These are phyloP conservation scores for Micropterix aruncella DNA, from an alignment of 2,888 invertebrate genomes.

Conservation along the genomic window DNA sequence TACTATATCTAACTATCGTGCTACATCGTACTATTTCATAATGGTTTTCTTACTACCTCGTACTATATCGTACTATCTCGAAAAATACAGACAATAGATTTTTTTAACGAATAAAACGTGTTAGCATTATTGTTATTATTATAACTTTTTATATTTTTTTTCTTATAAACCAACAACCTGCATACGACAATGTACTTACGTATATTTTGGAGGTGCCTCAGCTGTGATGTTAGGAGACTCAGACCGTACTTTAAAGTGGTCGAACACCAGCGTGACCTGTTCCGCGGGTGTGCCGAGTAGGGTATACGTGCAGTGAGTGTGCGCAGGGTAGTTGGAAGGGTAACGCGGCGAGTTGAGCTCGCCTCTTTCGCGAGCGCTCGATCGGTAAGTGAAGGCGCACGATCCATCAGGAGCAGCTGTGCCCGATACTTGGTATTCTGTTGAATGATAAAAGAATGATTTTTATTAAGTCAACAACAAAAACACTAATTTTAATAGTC, in stretches of 20 bases:
- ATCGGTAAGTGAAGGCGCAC: conserved; percentile 84
- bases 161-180: no score
- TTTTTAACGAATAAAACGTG: no score
- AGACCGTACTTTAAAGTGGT: conserved; percentile 80
- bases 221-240: conserved; percentile 65
- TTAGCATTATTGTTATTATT: no score
- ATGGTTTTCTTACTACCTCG: no score
- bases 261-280: conserved; percentile 82
- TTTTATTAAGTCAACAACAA: conserved; percentile 25
- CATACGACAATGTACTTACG: conserved; percentile 2
- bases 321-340: conserved; percentile 93
- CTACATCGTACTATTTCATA: no score
- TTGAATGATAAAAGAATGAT: no score
- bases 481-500: conserved; percentile 2
- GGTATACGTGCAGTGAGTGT: conserved; percentile 86
- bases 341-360: conserved; percentile 93
- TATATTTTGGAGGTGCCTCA: conserved; percentile 26
- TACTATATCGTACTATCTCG: no score
- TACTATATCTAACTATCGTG: no score
- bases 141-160: no score
- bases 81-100: no score
- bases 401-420: conserved; percentile 85
- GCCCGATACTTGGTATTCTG: conserved; percentile 89
- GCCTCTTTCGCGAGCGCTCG: conserved; percentile 73
- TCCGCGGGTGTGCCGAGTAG: conserved; percentile 78